Percentiles rank a stretch among this genome's conserved stretches.
Conservation (phyloP, 2,797 vertebrate species). For the Chelon auratus region DNA sequence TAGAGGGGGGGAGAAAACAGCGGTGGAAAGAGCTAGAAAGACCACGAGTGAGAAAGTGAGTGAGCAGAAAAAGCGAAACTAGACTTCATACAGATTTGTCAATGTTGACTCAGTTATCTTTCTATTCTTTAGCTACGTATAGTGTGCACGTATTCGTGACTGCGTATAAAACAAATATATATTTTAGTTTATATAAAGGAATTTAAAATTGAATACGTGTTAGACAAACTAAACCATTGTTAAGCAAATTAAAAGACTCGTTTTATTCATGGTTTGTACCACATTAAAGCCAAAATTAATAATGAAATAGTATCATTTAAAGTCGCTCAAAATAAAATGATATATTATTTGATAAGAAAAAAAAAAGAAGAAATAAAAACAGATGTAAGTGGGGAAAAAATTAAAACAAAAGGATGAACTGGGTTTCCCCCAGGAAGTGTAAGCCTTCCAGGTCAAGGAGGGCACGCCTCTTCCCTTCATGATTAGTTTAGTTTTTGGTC, state of each 20-base stretch:
- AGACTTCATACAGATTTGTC: conserved; percentile 4
- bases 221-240: not conserved
- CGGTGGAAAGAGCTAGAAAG: conserved; percentile 58
- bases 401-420: not conserved
- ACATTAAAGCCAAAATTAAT: not conserved
- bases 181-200: not conserved
- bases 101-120: not conserved
- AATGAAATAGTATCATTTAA: not conserved
- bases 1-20: not conserved
- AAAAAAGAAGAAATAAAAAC: not conserved
- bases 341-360: not conserved
- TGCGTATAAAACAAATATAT: not conserved
- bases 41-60: conserved; percentile 5
- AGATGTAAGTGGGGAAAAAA: no score
- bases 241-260: not conserved
- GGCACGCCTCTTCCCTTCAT: not conserved
- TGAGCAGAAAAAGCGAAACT: conserved; percentile 38
- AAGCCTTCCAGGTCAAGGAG: not conserved
- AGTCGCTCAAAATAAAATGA: not conserved
- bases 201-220: not conserved
- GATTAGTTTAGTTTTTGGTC: not conserved
- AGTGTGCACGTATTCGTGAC: no score
- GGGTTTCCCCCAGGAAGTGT: not conserved
- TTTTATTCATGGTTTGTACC: not conserved
- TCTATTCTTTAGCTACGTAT: fast-evolving